Conservation (phyloP, 2,888 invertebrate genomes). For the Aleiodes alternator region DNA sequence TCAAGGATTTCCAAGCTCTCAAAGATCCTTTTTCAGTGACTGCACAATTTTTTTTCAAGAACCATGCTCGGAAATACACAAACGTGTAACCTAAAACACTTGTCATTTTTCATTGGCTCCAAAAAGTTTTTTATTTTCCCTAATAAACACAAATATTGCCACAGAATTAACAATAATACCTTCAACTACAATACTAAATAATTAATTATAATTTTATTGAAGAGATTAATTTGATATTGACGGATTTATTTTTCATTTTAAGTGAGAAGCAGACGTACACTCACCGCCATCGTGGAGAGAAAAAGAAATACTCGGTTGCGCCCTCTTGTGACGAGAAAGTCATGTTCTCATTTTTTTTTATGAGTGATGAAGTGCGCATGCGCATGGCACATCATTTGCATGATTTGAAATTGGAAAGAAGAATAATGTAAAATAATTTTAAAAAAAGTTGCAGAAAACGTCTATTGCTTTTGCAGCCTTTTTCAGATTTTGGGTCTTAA, state of each 20-base stretch:
- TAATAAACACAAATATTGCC: slow-evolving; percentile 49
- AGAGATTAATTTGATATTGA: slow-evolving; percentile 63
- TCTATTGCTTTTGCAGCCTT: too few species aligned
- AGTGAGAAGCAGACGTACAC: slow-evolving; percentile 56
- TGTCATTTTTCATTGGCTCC: slow-evolving; percentile 51
- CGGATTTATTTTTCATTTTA: slow-evolving; percentile 57
- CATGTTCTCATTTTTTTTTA: too few species aligned
- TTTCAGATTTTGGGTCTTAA: too few species aligned
- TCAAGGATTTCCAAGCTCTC: too few species aligned
- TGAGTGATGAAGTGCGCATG: too few species aligned
- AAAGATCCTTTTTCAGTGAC: too few species aligned
- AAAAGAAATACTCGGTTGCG: slow-evolving; percentile 53
- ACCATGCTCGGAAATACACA: slow-evolving; percentile 43
- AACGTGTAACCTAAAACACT: slow-evolving; percentile 41
- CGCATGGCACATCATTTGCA: too few species aligned
- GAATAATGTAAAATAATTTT: too few species aligned
- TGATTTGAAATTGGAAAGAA: too few species aligned
- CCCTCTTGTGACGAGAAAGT: slow-evolving; percentile 38
- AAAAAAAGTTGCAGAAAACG: too few species aligned
- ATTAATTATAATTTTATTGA: not conserved
- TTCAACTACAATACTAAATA: not conserved
- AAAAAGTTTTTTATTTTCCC: slow-evolving; percentile 12
- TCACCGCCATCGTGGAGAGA: slow-evolving; percentile 67
- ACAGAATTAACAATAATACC: slow-evolving; percentile 22
- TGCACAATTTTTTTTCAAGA: too few species aligned